These are phyloP conservation scores for Drosophila sechellia DNA, from an alignment of 1,140 invertebrate species.

Conservation along the genomic window DNA sequence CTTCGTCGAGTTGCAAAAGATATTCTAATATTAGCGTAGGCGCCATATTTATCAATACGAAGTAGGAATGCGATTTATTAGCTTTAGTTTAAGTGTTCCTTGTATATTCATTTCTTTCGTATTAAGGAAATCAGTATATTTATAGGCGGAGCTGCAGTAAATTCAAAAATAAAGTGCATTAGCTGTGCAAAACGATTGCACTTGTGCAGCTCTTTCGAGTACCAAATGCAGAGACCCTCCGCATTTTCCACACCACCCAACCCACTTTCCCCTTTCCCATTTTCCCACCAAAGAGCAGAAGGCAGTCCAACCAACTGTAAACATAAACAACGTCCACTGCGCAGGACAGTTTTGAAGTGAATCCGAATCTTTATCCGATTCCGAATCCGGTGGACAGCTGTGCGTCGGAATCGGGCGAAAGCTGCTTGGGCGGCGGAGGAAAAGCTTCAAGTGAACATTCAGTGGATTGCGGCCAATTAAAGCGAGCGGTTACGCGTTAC, in stretches of 20 bases:
- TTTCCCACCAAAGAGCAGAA: constrained; percentile 28
- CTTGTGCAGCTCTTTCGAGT: constrained; percentile 45
- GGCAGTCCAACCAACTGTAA: constrained; percentile 64
- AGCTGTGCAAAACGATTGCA: constrained; percentile 35
- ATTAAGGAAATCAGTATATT: background rate
- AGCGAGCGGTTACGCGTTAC: constrained; percentile 36
- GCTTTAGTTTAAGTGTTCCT: background rate
- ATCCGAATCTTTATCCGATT: constrained; percentile 6
- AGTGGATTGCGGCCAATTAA: constrained; percentile 69
- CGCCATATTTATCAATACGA: constrained; percentile 7
- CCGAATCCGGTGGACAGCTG: constrained; percentile 26
- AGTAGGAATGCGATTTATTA: background rate
- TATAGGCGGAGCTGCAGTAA: constrained; percentile 3
- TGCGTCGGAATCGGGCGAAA: constrained; percentile 37
- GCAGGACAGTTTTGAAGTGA: constrained; percentile 48
- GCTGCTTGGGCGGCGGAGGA: constrained; percentile 41
- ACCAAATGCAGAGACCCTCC: constrained; percentile 37
- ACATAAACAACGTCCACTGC: constrained; percentile 72
- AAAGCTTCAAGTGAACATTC: constrained; percentile 75
- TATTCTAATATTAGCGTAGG: constrained; percentile 11
- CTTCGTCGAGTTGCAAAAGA: background rate
- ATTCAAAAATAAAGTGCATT: constrained; percentile 37
- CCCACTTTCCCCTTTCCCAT: background rate
- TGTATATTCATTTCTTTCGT: background rate
- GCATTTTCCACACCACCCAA: background rate